Conservation (phyloP, 1,140 invertebrate species). For the Danaus plexippus region DNA sequence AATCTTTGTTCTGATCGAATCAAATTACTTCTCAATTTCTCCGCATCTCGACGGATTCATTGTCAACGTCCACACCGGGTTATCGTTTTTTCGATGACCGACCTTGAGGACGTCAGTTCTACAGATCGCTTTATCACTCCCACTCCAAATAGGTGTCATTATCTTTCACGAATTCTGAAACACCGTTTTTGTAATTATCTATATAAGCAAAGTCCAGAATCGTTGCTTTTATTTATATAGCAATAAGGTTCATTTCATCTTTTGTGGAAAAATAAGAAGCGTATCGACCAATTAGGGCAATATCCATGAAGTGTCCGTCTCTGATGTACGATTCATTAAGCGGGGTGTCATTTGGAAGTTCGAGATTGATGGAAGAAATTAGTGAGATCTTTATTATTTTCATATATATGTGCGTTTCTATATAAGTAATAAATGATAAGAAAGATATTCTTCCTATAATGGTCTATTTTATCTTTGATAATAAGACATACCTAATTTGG, state of each 20-base stretch:
- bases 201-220: too few relatives aligned
- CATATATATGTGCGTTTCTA: too few relatives aligned
- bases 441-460: too few relatives aligned
- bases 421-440: too few relatives aligned
- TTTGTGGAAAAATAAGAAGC: background rate
- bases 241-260: constrained; percentile 11
- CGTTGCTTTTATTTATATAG: constrained; percentile 3
- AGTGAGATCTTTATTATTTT: constrained; percentile 1
- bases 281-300: constrained; percentile 22
- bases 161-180: constrained; percentile 7
- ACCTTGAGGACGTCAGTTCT: constrained; percentile 25
- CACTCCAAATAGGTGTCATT: constrained; percentile 23
- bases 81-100: constrained; percentile 31
- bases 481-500: too few relatives aligned
- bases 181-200: too few relatives aligned
- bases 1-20: constrained; percentile 13
- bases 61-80: constrained; percentile 21
- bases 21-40: constrained; percentile 24
- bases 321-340: constrained; percentile 31
- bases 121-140: constrained; percentile 35
- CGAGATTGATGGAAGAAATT: constrained; percentile 22
- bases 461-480: too few relatives aligned
- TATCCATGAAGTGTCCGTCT: constrained; percentile 28
- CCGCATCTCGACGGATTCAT: constrained; percentile 22
- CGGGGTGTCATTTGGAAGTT: constrained; percentile 23